Base-by-base conservation (phyloP, 2,113 vertebrate species). In the Piliocolobus tephrosceles region DNA sequence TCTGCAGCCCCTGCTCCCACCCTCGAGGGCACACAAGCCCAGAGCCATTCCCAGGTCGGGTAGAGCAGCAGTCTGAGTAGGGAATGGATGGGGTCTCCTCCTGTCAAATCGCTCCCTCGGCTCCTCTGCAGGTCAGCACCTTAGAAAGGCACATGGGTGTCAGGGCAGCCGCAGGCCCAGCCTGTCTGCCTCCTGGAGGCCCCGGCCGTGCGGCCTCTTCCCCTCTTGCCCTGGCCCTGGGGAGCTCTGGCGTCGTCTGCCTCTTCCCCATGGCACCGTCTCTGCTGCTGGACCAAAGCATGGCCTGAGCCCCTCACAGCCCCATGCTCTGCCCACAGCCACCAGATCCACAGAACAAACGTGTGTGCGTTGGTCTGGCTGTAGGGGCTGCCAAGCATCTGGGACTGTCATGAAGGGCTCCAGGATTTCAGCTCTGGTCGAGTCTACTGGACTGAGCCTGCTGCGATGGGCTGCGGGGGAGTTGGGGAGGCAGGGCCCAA, bases 51-150 rank as follows among this genome's bases (percentile, higher is more conserved):
- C 64, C 64, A 35, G 64, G 64, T 7, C 2, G 1, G 13, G 32
- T 22, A 35, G 64, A 68, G 30, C 32, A 25, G 23, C 47, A 25
- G 57, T 58, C 7, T 68, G 64, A 35, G 32, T 16, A 16, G 64
- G 64, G 64, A 66, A 16, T 13, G 6, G 30, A 6, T 16, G 14
- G 61, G 25, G 64, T 6, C 64, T 68, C 64, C 64, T 68, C 32
- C 14, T 4, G 13, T 32, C 6, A 1, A 68, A 35, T 17, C 0
- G 14, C 64, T 58, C 64, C 27, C 30, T 3, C 0, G 6, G 32
- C 32, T 32, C 66, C 66, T 17, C 66, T 68, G 32, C 66, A 35
- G 66, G 6, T 68, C 32, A 35, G 30, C 32, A 35, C 64, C 64
- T 35, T 32, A 32, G 32, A 17, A 32, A 68, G 64, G 32, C 66